phyloP scores from a whole-genome alignment of 2,888 invertebrate genomes.

The Drosophila quinaria region DNA sequence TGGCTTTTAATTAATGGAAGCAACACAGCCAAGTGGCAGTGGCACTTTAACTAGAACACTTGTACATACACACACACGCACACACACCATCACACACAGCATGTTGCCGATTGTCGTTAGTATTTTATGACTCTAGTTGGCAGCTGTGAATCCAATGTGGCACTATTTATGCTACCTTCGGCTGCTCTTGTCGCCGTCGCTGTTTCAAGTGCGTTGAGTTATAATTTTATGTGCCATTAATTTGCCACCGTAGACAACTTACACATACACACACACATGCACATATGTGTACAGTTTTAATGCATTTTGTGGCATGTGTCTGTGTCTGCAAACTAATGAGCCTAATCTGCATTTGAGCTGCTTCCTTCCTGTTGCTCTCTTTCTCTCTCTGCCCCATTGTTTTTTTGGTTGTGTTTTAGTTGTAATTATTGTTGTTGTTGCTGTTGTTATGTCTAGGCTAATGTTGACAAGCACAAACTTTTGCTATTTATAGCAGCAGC shows the following conservation, averaged over 20 bases:
- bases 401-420: slow-evolving; percentile 15
- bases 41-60: slow-evolving; percentile 22
- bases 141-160: slow-evolving; percentile 66
- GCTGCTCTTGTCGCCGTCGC: slow-evolving; percentile 46
- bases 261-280: background rate
- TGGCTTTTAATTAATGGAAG: slow-evolving; percentile 76
- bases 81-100: background rate
- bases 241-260: slow-evolving; percentile 66
- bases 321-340: slow-evolving; percentile 66
- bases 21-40: slow-evolving; percentile 41
- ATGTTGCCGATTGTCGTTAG: slow-evolving; percentile 35
- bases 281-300: slow-evolving; percentile 39
- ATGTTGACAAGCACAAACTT: slow-evolving; percentile 57
- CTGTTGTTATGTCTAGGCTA: slow-evolving; percentile 38
- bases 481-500: slow-evolving; percentile 60
- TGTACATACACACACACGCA: slow-evolving; percentile 9
- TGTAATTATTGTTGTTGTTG: slow-evolving; percentile 7
- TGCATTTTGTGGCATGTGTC: slow-evolving; percentile 50
- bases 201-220: slow-evolving; percentile 70
- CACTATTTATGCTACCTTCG: slow-evolving; percentile 55
- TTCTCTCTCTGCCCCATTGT: background rate
- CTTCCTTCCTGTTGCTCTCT: slow-evolving; percentile 11
- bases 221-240: slow-evolving; percentile 82
- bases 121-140: slow-evolving; percentile 63
- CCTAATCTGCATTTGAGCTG: slow-evolving; percentile 46